A percentile compares a stretch with the other conserved stretches of the same genome.
Conservation (phyloP, 2,888 invertebrate species). For the Pristionchus mayeri region DNA sequence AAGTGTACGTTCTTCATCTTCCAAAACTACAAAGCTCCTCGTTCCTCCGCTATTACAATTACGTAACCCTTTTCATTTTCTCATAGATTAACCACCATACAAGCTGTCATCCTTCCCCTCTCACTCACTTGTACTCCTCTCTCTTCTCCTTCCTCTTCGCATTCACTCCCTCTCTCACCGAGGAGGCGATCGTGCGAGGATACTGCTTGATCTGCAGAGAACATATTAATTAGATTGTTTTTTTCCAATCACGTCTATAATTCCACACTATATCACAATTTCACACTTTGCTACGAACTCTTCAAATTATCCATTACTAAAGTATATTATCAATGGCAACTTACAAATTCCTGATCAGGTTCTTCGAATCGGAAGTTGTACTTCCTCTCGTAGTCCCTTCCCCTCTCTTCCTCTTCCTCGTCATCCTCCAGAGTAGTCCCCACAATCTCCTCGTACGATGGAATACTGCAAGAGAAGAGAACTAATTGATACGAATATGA, state of each 20-base stretch:
- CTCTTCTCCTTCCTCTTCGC: slow-evolving; percentile 82
- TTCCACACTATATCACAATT: neutral
- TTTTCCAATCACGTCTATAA: neutral
- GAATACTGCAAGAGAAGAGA: slow-evolving; percentile 68
- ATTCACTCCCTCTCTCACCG: slow-evolving; percentile 82
- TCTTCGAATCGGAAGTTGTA: slow-evolving; percentile 97
- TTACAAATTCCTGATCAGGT: slow-evolving; percentile 88
- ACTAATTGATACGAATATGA: neutral
- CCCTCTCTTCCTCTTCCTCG: slow-evolving; percentile 84
- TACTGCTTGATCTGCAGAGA: slow-evolving; percentile 86
- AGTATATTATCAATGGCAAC: slow-evolving; percentile 50
- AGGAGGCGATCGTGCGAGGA: slow-evolving; percentile 89
- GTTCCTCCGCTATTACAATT: neutral
- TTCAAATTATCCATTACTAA: neutral
- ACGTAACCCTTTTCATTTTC: neutral
- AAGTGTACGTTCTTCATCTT: neutral
- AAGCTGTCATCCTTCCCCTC: too few species aligned
- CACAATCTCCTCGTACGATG: slow-evolving; percentile 82
- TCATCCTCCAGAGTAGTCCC: slow-evolving; percentile 82
- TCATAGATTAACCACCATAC: too few species aligned
- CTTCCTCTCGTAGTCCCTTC: slow-evolving; percentile 92
- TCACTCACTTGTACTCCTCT: slow-evolving; percentile 77
- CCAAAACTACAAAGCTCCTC: slow-evolving; percentile 47
- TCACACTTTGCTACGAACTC: neutral
- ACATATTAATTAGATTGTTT: neutral